A percentile compares a stretch with the other conserved stretches of the same genome.
phyloP scores from a whole-genome alignment of 2,797 vertebrate genomes.

The Nannoperca obscura region DNA sequence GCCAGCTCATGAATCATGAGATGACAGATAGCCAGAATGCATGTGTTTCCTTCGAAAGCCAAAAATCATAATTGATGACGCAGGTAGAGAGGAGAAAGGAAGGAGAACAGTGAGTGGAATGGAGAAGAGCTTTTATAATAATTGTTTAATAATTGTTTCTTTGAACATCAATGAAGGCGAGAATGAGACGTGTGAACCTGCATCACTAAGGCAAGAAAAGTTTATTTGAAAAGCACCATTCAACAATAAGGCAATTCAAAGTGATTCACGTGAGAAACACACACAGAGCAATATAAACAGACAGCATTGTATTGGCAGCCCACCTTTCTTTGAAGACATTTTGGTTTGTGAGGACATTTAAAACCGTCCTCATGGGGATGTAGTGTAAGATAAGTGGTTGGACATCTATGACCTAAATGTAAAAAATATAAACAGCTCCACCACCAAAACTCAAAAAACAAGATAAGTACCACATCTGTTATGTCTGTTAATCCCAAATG shows the following conservation, averaged over 20 bases:
- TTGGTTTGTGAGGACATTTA: neutral
- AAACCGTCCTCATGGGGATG: neutral
- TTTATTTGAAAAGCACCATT: neutral
- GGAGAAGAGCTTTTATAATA: neutral
- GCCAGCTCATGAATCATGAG: slow-evolving; percentile 30
- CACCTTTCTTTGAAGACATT: too few species aligned
- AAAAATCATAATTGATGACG: slow-evolving; percentile 10
- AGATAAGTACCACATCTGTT: too few species aligned
- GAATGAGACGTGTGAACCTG: neutral
- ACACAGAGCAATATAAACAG: neutral
- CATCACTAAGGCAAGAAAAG: slow-evolving; percentile 1
- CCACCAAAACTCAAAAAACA: too few species aligned
- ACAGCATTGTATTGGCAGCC: too few species aligned
- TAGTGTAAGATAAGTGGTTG: neutral
- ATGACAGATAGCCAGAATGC: slow-evolving; percentile 33
- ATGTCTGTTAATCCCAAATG: too few species aligned
- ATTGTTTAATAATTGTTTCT: neutral
- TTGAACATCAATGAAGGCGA: neutral
- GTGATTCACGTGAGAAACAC: neutral
- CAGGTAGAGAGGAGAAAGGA: neutral
- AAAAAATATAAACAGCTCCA: too few species aligned
- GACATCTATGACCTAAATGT: neutral
- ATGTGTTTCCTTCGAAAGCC: slow-evolving; percentile 16
- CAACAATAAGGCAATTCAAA: neutral
- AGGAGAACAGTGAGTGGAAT: neutral